Evolutionary conservation across 30 jellyfish, hydroid and myxozoan species (phyloP).

Genomic region (Hydractinia echinata): DNA sequence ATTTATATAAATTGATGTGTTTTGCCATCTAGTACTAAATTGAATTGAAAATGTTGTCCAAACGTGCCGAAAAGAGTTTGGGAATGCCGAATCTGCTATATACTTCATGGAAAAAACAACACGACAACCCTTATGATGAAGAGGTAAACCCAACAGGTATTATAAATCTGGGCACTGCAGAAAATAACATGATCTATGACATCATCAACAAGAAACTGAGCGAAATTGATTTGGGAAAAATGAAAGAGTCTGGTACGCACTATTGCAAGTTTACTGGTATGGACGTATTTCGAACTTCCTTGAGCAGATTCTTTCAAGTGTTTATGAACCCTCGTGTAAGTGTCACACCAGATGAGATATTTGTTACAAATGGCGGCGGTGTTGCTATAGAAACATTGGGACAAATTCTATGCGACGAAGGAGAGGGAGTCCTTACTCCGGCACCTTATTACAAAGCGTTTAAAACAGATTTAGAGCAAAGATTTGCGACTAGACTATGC

Average conservation of each 20-base stretch:
- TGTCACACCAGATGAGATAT: constrained; percentile 27
- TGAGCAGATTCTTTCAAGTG: constrained; percentile 39
- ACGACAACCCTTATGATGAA: constrained; percentile 42
- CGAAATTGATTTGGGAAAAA: background rate
- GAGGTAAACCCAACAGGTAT: constrained; percentile 52
- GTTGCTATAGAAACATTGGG: constrained; percentile 58
- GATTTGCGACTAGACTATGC: background rate
- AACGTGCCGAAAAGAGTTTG: background rate
- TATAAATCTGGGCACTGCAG: constrained; percentile 71
- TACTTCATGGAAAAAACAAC: constrained; percentile 7
- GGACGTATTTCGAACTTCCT: constrained; percentile 37
- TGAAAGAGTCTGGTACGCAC: constrained; percentile 27
- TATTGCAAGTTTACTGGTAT: constrained; percentile 49
- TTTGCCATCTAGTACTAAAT: too few relatives aligned
- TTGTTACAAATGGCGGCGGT: constrained; percentile 61
- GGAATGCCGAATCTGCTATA: background rate
- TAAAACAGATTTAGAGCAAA: constrained; percentile 22
- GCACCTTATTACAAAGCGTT: constrained; percentile 74
- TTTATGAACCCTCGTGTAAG: constrained; percentile 49
- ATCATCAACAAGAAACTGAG: constrained; percentile 23
- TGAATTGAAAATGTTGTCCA: background rate
- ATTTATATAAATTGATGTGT: too few relatives aligned
- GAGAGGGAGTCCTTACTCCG: constrained; percentile 57
- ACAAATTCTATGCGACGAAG: constrained; percentile 41
- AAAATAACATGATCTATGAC: constrained; percentile 42